Conservation (phyloP, 1,140 invertebrate species). For the Drosophila willistoni region DNA sequence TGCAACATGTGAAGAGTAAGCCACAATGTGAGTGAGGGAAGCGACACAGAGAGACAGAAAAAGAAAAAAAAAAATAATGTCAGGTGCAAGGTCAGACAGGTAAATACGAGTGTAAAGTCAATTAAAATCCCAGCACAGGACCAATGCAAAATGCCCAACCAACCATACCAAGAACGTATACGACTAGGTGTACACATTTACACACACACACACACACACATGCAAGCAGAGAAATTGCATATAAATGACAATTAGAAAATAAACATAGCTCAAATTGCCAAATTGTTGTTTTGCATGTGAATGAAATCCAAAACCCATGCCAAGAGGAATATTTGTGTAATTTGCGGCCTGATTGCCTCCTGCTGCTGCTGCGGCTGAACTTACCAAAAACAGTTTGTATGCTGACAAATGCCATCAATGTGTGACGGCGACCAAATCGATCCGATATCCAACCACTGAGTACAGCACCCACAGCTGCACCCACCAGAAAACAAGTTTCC, state of each 20-base stretch:
- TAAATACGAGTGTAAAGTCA: constrained; percentile 78
- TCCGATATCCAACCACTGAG: constrained; percentile 89
- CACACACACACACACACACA: constrained; percentile 24
- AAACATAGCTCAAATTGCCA: constrained; percentile 53
- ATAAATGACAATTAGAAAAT: constrained; percentile 77
- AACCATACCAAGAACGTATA: background rate
- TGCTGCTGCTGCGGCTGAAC: constrained; percentile 40
- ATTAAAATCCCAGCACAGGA: constrained; percentile 67
- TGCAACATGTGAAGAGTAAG: constrained; percentile 77
- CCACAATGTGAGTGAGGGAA: constrained; percentile 74
- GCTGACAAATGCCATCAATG: constrained; percentile 86
- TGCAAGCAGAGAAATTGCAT: constrained; percentile 38
- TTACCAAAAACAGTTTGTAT: constrained; percentile 73
- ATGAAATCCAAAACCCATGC: too few species aligned
- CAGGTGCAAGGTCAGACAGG: constrained; percentile 74
- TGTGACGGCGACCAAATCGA: constrained; percentile 88
- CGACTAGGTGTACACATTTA: constrained; percentile 43
- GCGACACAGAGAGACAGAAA: constrained; percentile 4
- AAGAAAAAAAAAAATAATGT: constrained; percentile 46
- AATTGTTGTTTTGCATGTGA: constrained; percentile 15
- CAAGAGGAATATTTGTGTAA: constrained; percentile 23
- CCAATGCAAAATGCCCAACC: constrained; percentile 56
- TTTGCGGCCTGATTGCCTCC: constrained; percentile 28
- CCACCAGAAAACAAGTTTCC: constrained; percentile 88
- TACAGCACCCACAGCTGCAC: constrained; percentile 88